Evolutionary conservation across 2,797 vertebrate genomes (phyloP), one percentile per base, ranked within the genome.

Genomic region (Myripristis murdjan): DNA sequence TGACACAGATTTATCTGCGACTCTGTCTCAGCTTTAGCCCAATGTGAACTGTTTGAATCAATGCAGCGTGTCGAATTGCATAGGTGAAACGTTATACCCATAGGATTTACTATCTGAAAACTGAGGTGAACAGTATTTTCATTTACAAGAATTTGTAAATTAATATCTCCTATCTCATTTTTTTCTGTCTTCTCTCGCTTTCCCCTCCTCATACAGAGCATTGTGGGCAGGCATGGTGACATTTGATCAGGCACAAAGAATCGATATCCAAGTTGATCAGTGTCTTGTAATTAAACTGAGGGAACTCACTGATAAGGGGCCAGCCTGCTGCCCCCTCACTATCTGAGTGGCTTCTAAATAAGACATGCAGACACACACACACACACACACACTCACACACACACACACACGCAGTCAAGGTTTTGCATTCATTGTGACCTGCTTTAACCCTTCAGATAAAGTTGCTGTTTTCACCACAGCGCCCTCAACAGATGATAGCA

Each of bases 261-360:
- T 87, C 85, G 56, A 85, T 88, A 71, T 68, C 24, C 33, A 73
- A 78, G 72, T 78, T 85, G 85, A 89, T 89, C 86, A 77, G 80
- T 76, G 83, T 76, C 75, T 60, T 79, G 79, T 87, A 88, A 83
- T 77, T 82, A 77, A 76, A 73, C 49, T 26, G 23, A 77, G 77
- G 70, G 59, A 44, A 64, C 80, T 67, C 64, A 79, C 65, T 75
- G 82, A 87, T 85, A 86, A 89, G 77, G 56, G 52, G 64, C 49
- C 20, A 54, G 55, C 47, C 23, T 56, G 46, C 71, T 78, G 67
- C 76, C 49, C 0, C 1, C 63, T 55, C 68, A 68, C 67, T 67
- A 68, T 77, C 81, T 65, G 37, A 53, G 48, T 62, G 64, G 31
- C 68, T 75, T 35, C 72, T 70, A 62, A 67, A 64, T 59, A 70